Evolutionary conservation across 2,888 invertebrate genomes (phyloP), one percentile per base, ranked within the genome.

Genomic region (Mesorhabditis spiculigera): DNA sequence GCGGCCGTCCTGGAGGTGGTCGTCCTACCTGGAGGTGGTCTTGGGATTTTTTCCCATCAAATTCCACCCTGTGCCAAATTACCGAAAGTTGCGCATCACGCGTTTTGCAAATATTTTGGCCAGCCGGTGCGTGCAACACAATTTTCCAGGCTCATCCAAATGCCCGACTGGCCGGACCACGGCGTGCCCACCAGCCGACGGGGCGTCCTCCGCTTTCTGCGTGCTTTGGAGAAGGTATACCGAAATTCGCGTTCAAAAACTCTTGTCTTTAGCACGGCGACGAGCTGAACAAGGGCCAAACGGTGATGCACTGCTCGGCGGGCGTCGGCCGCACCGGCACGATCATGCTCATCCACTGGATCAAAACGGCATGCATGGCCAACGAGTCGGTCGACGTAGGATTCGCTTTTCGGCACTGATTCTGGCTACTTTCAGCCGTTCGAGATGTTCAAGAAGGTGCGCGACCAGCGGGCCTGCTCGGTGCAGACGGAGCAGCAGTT

Each of bases 401-500:
- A 41, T 65, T 41, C 4, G 43, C 28, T 43, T 63, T 16, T 63
- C 63, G 44, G 8, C n/a, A n/a, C n/a, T n/a, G n/a, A n/a, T n/a
- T n/a, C n/a, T n/a, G n/a, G n/a, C n/a, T n/a, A 4, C 43, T 66
- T 50, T n/a, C 58, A 69, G 63, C 43, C 69, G 63, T 10, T 43
- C 16, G 66, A 68, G 5, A 58, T 45, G n/a, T 61, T 72, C 44
- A 10, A 4, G 4, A 45, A 62, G 43, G 65, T 72, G 43, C 67
- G 72, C 5, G 28, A 62, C 4, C 72, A 72, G 66, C 28, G 72
- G 13, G 67, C 72, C 43, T 68, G 62, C 4, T 64, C 68, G 42
- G 58, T 72, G n/a, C 72, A 70, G 62, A 70, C 45, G 43, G 70
- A 70, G 41, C 68, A 61, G 16, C 72, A 72, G 45, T 72, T 70